These are phyloP conservation scores for Crotalus viridis DNA, from an alignment of 2,113 vertebrate species.

Conservation along the genomic window DNA sequence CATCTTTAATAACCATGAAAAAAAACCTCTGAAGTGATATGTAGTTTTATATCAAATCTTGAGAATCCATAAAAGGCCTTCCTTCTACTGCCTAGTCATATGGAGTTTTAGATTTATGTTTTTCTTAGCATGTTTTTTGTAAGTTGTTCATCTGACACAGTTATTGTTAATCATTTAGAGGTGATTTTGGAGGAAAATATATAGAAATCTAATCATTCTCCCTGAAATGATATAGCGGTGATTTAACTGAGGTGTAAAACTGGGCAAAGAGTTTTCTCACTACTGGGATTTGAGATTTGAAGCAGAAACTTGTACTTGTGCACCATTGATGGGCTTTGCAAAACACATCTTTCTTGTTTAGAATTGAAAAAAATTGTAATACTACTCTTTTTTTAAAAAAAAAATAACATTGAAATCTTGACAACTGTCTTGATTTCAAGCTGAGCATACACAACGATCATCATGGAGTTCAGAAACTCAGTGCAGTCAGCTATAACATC, in stretches of 20 bases:
- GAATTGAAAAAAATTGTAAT: conserved; percentile 9
- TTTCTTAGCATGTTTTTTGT: not conserved
- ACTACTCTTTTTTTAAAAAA: conserved; percentile 11
- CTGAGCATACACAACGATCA: not conserved
- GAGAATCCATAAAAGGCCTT: not conserved
- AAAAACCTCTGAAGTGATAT: not conserved
- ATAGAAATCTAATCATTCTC: not conserved
- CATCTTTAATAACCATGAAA: not conserved
- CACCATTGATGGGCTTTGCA: conserved; percentile 1
- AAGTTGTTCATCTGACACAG: not conserved
- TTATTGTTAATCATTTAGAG: not conserved
- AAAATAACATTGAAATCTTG: not conserved
- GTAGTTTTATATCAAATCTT: not conserved
- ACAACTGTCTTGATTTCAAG: conserved; percentile 20
- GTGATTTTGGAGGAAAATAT: not conserved
- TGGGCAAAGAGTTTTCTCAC: not conserved
- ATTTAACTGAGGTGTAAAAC: conserved; percentile 24
- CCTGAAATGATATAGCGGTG: not conserved
- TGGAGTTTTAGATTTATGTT: not conserved
- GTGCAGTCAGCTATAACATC: conserved; percentile 21
- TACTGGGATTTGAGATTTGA: not conserved
- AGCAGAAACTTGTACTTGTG: conserved; percentile 14
- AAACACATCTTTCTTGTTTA: conserved; percentile 16
- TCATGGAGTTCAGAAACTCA: conserved; percentile 22
- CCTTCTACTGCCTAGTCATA: not conserved